phyloP scores from a whole-genome alignment of 2,888 invertebrate species.

The Leucophenga montana region DNA sequence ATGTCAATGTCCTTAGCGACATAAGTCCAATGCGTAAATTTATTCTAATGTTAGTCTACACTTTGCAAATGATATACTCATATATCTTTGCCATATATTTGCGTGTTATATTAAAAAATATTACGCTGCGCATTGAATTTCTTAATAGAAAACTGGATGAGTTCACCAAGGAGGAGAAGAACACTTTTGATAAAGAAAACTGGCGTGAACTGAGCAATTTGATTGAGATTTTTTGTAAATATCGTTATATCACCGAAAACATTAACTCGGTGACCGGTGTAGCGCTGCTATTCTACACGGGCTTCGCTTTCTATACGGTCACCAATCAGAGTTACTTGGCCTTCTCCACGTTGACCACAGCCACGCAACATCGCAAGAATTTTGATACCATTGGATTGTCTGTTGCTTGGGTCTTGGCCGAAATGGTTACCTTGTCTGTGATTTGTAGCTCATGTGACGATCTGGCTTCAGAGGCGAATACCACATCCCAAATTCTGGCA shows the following conservation, averaged over 20 bases:
- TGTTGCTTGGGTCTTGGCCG: slow-evolving; percentile 61
- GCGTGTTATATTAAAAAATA: slow-evolving; percentile 51
- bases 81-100: slow-evolving; percentile 57
- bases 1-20: slow-evolving; percentile 50
- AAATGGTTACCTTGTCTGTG: slow-evolving; percentile 53
- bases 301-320: slow-evolving; percentile 66
- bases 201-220: slow-evolving; percentile 62
- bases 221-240: slow-evolving; percentile 64
- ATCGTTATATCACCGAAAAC: slow-evolving; percentile 62
- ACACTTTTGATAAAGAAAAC: slow-evolving; percentile 43
- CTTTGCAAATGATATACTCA: slow-evolving; percentile 56
- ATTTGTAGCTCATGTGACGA: slow-evolving; percentile 62
- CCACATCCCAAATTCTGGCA: slow-evolving; percentile 68
- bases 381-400: slow-evolving; percentile 59
- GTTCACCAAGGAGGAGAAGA: slow-evolving; percentile 43
- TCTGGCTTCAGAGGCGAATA: slow-evolving; percentile 69
- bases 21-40: slow-evolving; percentile 40
- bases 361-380: slow-evolving; percentile 39
- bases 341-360: slow-evolving; percentile 59
- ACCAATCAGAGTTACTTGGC: slow-evolving; percentile 67
- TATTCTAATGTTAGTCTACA: slow-evolving; percentile 52
- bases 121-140: slow-evolving; percentile 55
- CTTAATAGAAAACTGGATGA: slow-evolving; percentile 52
- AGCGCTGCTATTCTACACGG: slow-evolving; percentile 59
- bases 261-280: slow-evolving; percentile 61